Evolutionary conservation across 2,113 vertebrate genomes (phyloP).

Genomic region (Panthera leo): DNA sequence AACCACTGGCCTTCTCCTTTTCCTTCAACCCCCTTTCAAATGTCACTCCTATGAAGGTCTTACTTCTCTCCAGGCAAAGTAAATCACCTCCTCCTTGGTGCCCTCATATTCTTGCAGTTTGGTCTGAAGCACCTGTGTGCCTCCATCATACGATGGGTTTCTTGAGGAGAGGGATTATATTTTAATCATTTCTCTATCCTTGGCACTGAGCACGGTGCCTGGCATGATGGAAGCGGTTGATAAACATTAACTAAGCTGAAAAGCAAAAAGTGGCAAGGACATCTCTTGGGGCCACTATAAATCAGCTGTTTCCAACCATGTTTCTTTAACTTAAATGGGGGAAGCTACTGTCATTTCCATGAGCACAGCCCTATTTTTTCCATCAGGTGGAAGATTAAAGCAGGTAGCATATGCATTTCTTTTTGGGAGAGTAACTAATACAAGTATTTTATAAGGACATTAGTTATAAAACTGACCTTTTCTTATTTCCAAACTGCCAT

Average conservation of each 20-base stretch:
- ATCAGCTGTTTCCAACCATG: background rate
- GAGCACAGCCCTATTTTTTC: background rate
- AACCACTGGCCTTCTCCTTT: background rate
- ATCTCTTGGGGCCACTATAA: background rate
- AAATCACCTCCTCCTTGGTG: background rate
- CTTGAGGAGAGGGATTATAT: background rate
- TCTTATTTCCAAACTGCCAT: background rate
- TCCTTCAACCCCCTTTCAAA: background rate
- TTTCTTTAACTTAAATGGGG: slow-evolving; percentile 22
- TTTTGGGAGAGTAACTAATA: background rate
- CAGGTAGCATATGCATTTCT: background rate
- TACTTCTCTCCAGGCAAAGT: slow-evolving; percentile 4
- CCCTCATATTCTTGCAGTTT: background rate
- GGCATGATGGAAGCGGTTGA: background rate
- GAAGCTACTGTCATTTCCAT: background rate
- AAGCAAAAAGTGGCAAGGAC: background rate
- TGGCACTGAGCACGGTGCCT: background rate
- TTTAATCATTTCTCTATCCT: background rate
- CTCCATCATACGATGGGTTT: background rate
- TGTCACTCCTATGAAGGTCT: background rate
- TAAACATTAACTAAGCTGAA: background rate
- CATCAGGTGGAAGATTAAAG: background rate
- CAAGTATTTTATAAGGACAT: slow-evolving; percentile 1
- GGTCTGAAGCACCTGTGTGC: background rate
- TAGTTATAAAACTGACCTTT: background rate